These are phyloP conservation scores for Florisuga fusca DNA, from an alignment of 2,797 vertebrate genomes.

Conservation along the genomic window DNA sequence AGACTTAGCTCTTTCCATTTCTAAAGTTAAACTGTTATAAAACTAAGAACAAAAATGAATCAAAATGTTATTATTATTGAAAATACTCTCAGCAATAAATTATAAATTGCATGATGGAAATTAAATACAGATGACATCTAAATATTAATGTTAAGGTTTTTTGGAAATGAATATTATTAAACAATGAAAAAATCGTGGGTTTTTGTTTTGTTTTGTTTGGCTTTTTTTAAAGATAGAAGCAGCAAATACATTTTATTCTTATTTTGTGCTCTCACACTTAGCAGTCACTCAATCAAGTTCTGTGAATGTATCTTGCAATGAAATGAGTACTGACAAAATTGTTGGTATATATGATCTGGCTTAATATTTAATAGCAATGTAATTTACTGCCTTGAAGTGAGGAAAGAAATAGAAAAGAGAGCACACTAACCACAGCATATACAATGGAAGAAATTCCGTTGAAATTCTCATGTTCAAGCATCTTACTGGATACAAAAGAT, in stretches of 20 bases:
- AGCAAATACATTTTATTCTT: neutral
- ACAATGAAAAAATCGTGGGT: neutral
- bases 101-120: neutral
- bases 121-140: neutral
- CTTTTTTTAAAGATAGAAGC: neutral
- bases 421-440: neutral
- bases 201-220: no score
- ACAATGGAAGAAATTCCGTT: neutral
- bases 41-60: neutral
- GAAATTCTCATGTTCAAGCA: neutral
- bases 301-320: neutral
- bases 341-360: neutral
- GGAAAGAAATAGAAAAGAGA: neutral
- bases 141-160: neutral
- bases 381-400: neutral
- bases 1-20: neutral
- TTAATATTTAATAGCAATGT: neutral
- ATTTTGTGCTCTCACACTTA: neutral
- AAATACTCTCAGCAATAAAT: neutral
- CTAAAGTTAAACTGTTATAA: neutral
- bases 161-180: neutral
- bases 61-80: neutral
- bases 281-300: neutral
- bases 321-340: neutral
- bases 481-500: neutral